phyloP scores from a whole-genome alignment of 2,797 vertebrate species.

The Peromyscus attwateri region DNA sequence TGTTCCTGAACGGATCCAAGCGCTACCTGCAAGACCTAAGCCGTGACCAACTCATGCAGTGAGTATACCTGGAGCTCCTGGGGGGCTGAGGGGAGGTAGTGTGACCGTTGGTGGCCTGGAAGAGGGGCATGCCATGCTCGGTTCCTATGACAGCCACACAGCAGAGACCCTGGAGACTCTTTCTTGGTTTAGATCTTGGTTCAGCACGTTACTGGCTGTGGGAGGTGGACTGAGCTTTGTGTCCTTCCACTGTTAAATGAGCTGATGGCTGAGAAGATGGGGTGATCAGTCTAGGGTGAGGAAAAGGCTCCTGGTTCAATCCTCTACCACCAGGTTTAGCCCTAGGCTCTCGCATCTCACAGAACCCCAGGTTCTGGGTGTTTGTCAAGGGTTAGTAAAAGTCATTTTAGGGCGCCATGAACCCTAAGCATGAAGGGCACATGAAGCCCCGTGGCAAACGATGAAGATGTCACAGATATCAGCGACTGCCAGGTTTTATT shows the following conservation, averaged over 20 bases:
- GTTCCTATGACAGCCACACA: not conserved
- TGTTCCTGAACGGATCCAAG: constrained; percentile 78
- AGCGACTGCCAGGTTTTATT: not conserved
- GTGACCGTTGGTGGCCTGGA: not conserved
- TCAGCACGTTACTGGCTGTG: not conserved
- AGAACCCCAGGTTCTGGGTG: not conserved
- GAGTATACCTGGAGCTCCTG: constrained; percentile 75
- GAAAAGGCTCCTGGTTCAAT: not conserved
- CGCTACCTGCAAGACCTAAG: constrained; percentile 81
- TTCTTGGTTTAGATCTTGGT: not conserved
- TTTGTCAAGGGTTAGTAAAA: not conserved
- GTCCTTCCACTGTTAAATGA: not conserved
- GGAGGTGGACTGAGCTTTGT: not conserved
- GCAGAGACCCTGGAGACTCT: not conserved
- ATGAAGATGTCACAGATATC: not conserved
- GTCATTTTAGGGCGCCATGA: not conserved
- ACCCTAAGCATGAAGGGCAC: not conserved
- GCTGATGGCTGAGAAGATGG: not conserved
- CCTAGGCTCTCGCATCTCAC: not conserved
- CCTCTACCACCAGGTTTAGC: not conserved
- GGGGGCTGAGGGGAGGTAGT: not conserved
- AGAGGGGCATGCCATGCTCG: not conserved
- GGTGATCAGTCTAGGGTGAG: not conserved
- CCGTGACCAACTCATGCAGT: constrained; percentile 84
- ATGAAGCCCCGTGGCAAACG: not conserved